These are phyloP conservation scores for Nibea coibor DNA, from an alignment of 2,113 vertebrate genomes.

Conservation along the genomic window DNA sequence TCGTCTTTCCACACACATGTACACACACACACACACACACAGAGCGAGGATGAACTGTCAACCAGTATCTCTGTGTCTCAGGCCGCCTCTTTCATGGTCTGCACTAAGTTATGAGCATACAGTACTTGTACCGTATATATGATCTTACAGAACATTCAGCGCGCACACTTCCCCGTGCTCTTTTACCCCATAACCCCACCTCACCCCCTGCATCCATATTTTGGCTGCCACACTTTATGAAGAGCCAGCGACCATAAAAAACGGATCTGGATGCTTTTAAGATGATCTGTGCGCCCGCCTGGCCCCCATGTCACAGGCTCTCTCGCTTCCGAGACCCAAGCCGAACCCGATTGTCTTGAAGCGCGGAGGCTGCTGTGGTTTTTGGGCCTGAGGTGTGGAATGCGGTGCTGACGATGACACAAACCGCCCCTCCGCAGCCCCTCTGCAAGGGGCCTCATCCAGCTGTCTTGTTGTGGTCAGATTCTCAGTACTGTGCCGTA, in stretches of 20 bases:
- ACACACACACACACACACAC: conserved; percentile 5
- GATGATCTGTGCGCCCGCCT: conserved; percentile 46
- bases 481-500: conserved; percentile 75
- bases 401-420: conserved; percentile 64
- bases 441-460: conserved; percentile 65
- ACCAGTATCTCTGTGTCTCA: conserved; percentile 44
- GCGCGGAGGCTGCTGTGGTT: conserved; percentile 42
- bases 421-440: neutral
- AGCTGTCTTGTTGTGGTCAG: conserved; percentile 81
- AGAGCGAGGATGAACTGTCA: conserved; percentile 42
- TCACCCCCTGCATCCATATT: conserved; percentile 39
- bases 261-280: conserved; percentile 57
- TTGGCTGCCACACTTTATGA: conserved; percentile 49
- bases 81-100: conserved; percentile 12
- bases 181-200: conserved; percentile 27
- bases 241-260: conserved; percentile 46
- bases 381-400: conserved; percentile 67
- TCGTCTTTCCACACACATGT: conserved; percentile 49
- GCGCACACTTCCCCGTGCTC: conserved; percentile 7
- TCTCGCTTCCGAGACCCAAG: conserved; percentile 8
- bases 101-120: conserved; percentile 35
- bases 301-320: conserved; percentile 13
- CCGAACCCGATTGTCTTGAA: conserved; percentile 45
- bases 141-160: conserved; percentile 47
- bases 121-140: conserved; percentile 13